These are phyloP conservation scores for Gavia stellata DNA, from an alignment of 2,113 vertebrate species.

Conservation along the genomic window DNA sequence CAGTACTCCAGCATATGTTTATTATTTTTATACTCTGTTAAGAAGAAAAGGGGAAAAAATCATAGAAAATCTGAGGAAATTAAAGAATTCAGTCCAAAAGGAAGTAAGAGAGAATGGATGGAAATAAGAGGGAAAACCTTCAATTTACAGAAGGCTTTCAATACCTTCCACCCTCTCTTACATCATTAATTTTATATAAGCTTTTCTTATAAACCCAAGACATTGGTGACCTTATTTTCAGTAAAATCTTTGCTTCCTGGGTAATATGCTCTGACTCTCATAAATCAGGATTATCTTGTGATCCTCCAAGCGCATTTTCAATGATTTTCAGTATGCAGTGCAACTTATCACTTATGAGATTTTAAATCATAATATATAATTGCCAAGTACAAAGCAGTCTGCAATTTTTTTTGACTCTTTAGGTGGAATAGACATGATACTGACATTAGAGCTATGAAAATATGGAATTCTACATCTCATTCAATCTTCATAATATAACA, in stretches of 20 bases:
- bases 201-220: not conserved
- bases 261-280: not conserved
- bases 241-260: not conserved
- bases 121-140: not conserved
- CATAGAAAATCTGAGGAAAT: not conserved
- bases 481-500: not conserved
- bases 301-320: not conserved
- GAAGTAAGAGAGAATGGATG: not conserved
- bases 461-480: not conserved
- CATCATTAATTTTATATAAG: not conserved
- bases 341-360: not conserved
- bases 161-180: not conserved
- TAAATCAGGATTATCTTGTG: not conserved
- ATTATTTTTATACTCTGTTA: not conserved
- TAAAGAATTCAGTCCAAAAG: not conserved
- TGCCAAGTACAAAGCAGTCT: not conserved
- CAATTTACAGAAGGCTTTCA: not conserved
- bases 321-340: not conserved
- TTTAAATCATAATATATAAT: not conserved
- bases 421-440: not conserved
- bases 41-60: not conserved
- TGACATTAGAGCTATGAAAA: not conserved
- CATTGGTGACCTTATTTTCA: not conserved
- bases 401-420: not conserved
- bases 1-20: not conserved